phyloP scores from a whole-genome alignment of 2,113 vertebrate genomes.

The Lepus europaeus region DNA sequence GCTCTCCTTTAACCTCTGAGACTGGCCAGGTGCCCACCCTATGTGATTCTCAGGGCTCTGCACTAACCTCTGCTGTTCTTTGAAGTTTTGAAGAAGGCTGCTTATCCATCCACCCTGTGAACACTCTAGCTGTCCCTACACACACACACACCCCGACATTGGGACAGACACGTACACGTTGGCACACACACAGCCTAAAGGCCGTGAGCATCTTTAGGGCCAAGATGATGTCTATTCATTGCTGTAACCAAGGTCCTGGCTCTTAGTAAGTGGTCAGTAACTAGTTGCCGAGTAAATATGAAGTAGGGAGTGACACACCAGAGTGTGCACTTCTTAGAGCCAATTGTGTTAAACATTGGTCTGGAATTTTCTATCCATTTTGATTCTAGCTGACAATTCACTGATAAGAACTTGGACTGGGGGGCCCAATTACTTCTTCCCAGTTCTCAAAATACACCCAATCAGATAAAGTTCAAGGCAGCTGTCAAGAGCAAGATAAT shows the following conservation, averaged over 20 bases:
- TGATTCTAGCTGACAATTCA: not conserved
- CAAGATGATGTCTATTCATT: not conserved
- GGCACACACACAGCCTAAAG: not conserved
- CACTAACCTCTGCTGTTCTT: not conserved
- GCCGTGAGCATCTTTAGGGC: not conserved
- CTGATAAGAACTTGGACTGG: not conserved
- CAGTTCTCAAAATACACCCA: not conserved
- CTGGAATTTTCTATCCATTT: slow-evolving; percentile 20
- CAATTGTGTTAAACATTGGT: not conserved
- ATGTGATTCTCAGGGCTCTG: not conserved
- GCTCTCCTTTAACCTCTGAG: not conserved
- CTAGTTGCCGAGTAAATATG: not conserved
- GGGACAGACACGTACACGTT: not conserved
- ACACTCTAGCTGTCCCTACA: not conserved
- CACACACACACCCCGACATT: not conserved
- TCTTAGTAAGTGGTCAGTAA: not conserved
- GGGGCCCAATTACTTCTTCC: not conserved
- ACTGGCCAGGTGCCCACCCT: not conserved
- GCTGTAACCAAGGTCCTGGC: not conserved
- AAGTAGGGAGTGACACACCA: not conserved
- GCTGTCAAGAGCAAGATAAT: slow-evolving; percentile 16
- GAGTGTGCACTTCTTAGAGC: not conserved
- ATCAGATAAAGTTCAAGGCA: not conserved
- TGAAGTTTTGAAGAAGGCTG: not conserved
- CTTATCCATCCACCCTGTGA: not conserved